Base-by-base conservation (phyloP, 1,140 invertebrate species). In the Ridgeia piscesae region DNA sequence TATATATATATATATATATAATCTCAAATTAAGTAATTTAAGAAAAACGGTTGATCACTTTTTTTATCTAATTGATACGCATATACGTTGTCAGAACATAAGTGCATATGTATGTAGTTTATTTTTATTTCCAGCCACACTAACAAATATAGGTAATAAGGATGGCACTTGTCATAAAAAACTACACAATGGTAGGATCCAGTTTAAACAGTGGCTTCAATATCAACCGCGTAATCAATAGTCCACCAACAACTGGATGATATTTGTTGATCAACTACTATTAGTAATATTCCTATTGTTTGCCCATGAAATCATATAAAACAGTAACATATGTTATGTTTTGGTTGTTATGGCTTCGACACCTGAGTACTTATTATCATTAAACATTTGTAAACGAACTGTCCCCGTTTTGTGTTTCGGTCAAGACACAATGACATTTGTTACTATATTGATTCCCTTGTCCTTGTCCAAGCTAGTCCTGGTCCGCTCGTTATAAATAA, bases 1-100 rank as follows among this genome's bases (percentile, higher is more conserved):
- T 77, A 77, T 77, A 77, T 77, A 77, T 77, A 77, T 77, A 17
- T 77, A 77, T 77, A 77, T 77, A 77, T 77, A 77, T 77, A 77
- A 11, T n/a, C n/a, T n/a, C n/a, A n/a, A n/a, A n/a, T 50, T 50
- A 11, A 11, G 21, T 50, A 11, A 50, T 50, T 11, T 50, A 50
- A 50, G 48, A 11, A 50, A 11, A 50, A 50, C 48, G 48, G 8
- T 50, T 50, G 21, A 8, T 50, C 48, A 50, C 48, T 50, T 21
- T 50, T 21, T 50, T 50, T 50, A n/a, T n/a, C n/a, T n/a, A n/a
- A 8, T 50, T 50, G 48, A 21, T 50, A 50, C 48, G 21, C 4
- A 31, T 31, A 77, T 77, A 77, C 58, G 27, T 31, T 77, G 27
- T 21, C 11, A 27, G 27, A 77, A 77, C 58, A 0, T 77, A 77